Percentiles rank a stretch among this genome's conserved stretches.
Evolutionary conservation across 2,888 invertebrate species (phyloP).

Genomic region (Caenorhabditis becei): DNA sequence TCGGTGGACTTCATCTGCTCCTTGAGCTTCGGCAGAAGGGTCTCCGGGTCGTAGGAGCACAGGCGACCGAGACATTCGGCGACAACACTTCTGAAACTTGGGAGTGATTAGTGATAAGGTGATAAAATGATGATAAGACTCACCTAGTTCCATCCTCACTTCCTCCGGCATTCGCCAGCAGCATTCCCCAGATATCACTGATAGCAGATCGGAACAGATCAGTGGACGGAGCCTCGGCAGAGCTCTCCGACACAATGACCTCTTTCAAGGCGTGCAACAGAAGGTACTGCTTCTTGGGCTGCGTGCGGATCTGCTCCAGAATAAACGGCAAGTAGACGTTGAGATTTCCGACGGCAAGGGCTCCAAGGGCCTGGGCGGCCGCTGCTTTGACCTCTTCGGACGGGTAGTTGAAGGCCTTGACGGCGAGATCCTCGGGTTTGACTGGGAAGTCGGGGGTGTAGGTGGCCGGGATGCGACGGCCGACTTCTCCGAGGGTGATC

Average conservation of each 20-base stretch:
- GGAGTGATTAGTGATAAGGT: no score
- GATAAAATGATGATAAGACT: no score
- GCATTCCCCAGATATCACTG: constrained; percentile 84
- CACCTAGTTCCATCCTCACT: constrained; percentile 92
- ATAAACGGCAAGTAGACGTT: constrained; percentile 93
- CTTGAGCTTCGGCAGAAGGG: constrained; percentile 88
- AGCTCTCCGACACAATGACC: constrained; percentile 84
- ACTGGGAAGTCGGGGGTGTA: constrained; percentile 27
- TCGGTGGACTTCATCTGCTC: constrained; percentile 56
- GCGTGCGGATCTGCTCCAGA: constrained; percentile 91
- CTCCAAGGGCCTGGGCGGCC: constrained; percentile 93
- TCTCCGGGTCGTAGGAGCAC: constrained; percentile 92
- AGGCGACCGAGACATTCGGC: constrained; percentile 96
- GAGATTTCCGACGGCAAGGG: constrained; percentile 95
- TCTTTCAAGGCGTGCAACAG: constrained; percentile 97
- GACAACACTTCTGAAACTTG: constrained; percentile 89
- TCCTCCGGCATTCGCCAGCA: constrained; percentile 96
- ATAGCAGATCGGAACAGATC: constrained; percentile 68
- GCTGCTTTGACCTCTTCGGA: constrained; percentile 98
- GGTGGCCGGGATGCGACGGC: constrained; percentile 82
- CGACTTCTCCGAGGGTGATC: constrained; percentile 96
- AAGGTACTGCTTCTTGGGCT: constrained; percentile 95
- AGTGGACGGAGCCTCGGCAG: constrained; percentile 31
- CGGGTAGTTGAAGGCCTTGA: constrained; percentile 91
- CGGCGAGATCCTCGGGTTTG: constrained; percentile 83